A percentile compares a stretch with the other conserved stretches of the same genome.
These are phyloP conservation scores for Pangasius macronema DNA, from an alignment of 2,797 vertebrate species.

Conservation along the genomic window DNA sequence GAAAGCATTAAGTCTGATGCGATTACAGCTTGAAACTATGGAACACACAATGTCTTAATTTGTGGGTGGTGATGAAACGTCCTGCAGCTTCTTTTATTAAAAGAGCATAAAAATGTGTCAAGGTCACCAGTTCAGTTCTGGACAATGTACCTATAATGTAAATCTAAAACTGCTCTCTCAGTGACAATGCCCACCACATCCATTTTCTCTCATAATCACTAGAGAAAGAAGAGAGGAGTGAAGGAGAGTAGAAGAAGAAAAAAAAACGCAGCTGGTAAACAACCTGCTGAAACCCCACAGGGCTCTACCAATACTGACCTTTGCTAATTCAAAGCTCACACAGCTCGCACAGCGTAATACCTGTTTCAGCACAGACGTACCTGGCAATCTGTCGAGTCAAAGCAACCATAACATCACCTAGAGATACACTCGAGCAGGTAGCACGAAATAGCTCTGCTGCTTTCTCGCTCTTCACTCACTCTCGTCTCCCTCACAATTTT, in stretches of 20 bases:
- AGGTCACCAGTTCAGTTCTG: neutral
- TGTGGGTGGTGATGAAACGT: neutral
- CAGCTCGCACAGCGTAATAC: neutral
- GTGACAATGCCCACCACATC: neutral
- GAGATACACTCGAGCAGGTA: slow-evolving; percentile 32
- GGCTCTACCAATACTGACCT: slow-evolving; percentile 31
- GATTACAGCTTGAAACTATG: neutral
- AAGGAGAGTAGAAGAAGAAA: neutral
- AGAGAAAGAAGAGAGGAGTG: neutral
- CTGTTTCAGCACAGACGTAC: slow-evolving; percentile 35
- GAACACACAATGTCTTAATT: neutral
- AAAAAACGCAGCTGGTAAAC: neutral
- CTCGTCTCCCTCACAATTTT: neutral
- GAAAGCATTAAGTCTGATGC: neutral
- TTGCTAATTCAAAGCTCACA: slow-evolving; percentile 34
- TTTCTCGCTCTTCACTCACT: neutral
- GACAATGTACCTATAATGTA: neutral
- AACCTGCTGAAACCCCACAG: slow-evolving; percentile 7
- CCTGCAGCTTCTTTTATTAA: neutral
- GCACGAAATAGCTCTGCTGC: neutral
- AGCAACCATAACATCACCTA: slow-evolving; percentile 42
- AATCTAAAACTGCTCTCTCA: neutral
- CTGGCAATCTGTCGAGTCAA: slow-evolving; percentile 37
- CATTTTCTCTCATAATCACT: slow-evolving; percentile 4
- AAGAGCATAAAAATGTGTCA: neutral